Evolutionary conservation across 2,797 vertebrate species (phyloP), one percentile per base, ranked within the genome.

Genomic region (Botia kubotai): DNA sequence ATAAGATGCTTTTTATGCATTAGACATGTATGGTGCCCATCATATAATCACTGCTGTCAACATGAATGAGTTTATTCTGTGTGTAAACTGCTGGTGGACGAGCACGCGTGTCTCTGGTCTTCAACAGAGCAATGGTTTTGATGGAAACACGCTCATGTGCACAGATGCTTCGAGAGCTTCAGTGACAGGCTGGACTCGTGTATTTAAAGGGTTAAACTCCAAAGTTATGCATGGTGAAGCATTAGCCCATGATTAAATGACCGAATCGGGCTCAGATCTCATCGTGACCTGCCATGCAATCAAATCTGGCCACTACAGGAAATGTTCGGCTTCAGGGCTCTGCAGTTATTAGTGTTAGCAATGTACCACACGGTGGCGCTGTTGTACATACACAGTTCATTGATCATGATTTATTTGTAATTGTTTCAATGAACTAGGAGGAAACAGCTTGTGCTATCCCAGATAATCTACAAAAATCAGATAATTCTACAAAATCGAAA

Each of bases 221-320:
- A 26, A 39, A 6, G 36, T 36, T 48, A 52, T 6, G 14, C 57
- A 29, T 52, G 14, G 2, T 14, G 14, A 60, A 48, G 72, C 21
- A 46, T 74, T 58, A 74, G 7, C 7, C 62, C 29, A 43, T 17
- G 33, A 70, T 36, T 21, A 67, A 67, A n/a, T 72, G 67, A 70
- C n/a, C 26, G 33, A 39, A 71, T 58, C 71, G 39, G 14, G 50
- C 6, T 26, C n/a, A 55, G 26, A 72, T 10, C 52, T 36, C 46
- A 36, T 14, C 12, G 14, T 53, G 50, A 52, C 7, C 69, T 4
- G 50, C 17, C n/a, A 11, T 21, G 5, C 10, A 23, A 12, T 11
- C 19, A 23, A 58, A 58, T 23, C 14, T 50, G 14, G 48, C 13
- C 36, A 39, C 6, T 8, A 39, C 36, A 39, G 33, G 33, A 33